Conservation (phyloP, 1,140 invertebrate genomes). For the Brevipalpus yothersi region DNA sequence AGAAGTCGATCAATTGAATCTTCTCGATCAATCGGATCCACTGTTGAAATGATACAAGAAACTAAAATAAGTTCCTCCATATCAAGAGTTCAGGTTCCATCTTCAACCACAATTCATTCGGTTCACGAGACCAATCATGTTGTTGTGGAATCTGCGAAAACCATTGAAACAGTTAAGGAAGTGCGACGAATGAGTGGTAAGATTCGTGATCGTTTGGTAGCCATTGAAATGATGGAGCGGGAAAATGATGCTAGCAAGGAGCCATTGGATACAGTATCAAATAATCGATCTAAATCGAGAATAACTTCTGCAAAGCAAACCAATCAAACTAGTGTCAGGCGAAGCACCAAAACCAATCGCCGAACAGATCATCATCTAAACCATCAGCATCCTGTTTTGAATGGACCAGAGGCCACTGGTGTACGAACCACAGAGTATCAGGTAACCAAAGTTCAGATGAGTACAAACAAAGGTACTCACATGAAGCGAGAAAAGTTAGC, state of each 20-base stretch:
- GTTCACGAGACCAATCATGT: neutral
- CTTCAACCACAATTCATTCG: neutral
- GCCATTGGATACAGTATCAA: neutral
- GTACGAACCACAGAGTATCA: conserved; percentile 1
- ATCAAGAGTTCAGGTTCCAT: neutral
- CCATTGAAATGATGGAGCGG: neutral
- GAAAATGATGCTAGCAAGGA: neutral
- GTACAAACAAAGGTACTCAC: conserved; percentile 3
- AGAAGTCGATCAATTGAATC: neutral
- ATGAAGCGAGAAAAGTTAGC: neutral
- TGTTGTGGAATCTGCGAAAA: neutral
- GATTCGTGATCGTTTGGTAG: conserved; percentile 1
- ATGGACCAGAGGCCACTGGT: neutral
- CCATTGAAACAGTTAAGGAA: conserved; percentile 1
- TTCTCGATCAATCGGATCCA: neutral
- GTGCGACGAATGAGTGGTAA: conserved; percentile 1
- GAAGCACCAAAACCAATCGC: neutral
- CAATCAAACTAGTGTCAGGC: neutral
- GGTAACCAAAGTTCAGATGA: conserved; percentile 12
- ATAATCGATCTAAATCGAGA: neutral
- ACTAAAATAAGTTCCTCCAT: neutral
- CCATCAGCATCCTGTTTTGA: neutral
- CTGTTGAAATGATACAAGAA: neutral
- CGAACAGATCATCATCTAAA: too few relatives aligned
- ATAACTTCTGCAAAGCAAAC: neutral